These are phyloP conservation scores for Tetramorium parvispinum DNA, from an alignment of 1,140 invertebrate genomes.

Conservation along the genomic window DNA sequence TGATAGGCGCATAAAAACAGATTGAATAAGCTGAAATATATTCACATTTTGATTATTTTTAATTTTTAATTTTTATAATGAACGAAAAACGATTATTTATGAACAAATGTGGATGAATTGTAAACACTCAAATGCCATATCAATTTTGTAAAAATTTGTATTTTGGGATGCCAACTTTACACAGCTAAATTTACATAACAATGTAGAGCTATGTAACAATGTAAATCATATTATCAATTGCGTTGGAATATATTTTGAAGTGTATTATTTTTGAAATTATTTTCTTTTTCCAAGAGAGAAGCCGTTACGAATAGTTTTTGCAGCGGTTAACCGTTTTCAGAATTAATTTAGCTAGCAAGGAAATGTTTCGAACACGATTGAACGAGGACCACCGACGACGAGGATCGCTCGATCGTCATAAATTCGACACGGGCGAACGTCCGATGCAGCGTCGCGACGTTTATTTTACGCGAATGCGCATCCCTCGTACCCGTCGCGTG, in stretches of 20 bases:
- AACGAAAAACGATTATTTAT: too few species aligned
- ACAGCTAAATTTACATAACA: too few species aligned
- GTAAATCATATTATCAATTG: not conserved
- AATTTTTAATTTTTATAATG: too few species aligned
- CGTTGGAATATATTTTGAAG: not conserved
- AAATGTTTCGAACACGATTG: slow-evolving; percentile 30
- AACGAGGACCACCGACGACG: slow-evolving; percentile 4
- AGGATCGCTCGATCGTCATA: slow-evolving; percentile 42
- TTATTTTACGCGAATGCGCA: slow-evolving; percentile 44
- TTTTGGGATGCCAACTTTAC: too few species aligned
- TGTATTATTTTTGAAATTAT: not conserved
- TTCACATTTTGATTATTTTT: too few species aligned
- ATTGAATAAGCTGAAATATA: not conserved
- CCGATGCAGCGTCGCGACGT: slow-evolving; percentile 39
- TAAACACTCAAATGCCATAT: too few species aligned
- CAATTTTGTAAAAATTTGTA: too few species aligned
- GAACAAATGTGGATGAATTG: too few species aligned
- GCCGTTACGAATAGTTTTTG: not conserved
- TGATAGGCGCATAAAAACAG: not conserved
- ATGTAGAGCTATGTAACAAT: not conserved
- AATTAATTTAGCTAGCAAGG: slow-evolving; percentile 25
- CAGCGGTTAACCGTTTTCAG: slow-evolving; percentile 6
- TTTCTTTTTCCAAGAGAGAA: not conserved
- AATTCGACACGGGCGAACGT: slow-evolving; percentile 23
- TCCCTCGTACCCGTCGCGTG: not conserved